These are phyloP conservation scores for Sclerurus mexicanus DNA, from an alignment of 2,113 vertebrate species.

Conservation along the genomic window DNA sequence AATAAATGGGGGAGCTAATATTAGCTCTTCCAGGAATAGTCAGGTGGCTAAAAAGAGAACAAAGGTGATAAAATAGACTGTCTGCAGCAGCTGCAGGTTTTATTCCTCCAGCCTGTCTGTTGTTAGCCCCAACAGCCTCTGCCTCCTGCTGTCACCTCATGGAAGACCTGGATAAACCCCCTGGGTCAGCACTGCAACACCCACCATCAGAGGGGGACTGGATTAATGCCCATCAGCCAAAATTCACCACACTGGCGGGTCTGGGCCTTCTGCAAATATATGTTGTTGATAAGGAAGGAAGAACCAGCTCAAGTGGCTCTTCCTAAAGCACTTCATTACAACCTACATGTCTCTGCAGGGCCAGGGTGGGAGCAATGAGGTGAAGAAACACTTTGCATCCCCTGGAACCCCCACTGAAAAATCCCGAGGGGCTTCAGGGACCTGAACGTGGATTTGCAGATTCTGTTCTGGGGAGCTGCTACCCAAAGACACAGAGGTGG, in stretches of 20 bases:
- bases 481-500: background rate
- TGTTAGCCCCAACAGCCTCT: background rate
- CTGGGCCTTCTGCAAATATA: background rate
- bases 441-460: rapidly evolving
- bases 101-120: background rate
- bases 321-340: background rate
- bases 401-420: background rate
- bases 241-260: background rate
- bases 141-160: background rate
- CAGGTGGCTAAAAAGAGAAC: constrained; percentile 54
- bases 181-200: background rate
- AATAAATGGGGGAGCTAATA: constrained; percentile 39
- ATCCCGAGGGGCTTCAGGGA: background rate
- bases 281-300: background rate
- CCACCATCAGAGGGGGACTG: background rate
- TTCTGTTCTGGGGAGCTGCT: background rate
- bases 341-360: background rate
- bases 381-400: background rate
- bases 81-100: constrained; percentile 13
- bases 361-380: rapidly evolving
- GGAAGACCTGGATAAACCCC: background rate
- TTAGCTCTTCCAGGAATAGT: constrained; percentile 67
- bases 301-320: background rate
- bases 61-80: constrained; percentile 51
- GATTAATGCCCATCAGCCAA: background rate